Base-by-base conservation (phyloP, 2,888 invertebrate species). In the Coenonympha arcania region DNA sequence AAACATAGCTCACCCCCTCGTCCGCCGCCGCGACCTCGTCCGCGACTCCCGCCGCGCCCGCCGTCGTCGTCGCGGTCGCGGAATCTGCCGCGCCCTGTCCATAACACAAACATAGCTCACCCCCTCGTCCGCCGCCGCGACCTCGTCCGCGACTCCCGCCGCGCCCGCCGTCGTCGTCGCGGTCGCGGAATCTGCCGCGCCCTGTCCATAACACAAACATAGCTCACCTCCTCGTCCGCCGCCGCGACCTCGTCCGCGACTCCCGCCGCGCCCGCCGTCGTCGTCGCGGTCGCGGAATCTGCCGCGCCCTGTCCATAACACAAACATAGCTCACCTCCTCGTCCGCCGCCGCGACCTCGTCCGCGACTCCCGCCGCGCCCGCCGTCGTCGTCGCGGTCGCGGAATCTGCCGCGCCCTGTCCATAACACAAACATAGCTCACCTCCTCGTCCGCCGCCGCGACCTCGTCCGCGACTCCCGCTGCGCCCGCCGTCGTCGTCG, bases 261-360 rank as follows among this genome's bases (percentile, higher is more conserved):
- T 28, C 15, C 58, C 47, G 2, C 68, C 60, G 43, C 53, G 63
- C 20, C 65, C 56, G 1, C 68, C 66, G 3, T 68, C 59, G 2
- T 55, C 55, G 5, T 55, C 55, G 6, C 64, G 54, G 2, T 61
- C 62, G 1, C 57, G 52, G 26, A 61, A 51, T 26, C 55, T 15
- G 0, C 55, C 66, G 34, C 85, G 81, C 28, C 76, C 86, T 79
- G 58, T 0, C n/a, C n/a, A n/a, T n/a, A n/a, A n/a, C n/a, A n/a
- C n/a, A 8, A 26, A 26, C 6, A 28, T 4, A 3, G 11, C 31
- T 18, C 6, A 18, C 36, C 28, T 3, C 50, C 45, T 4, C 40
- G 31, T 8, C 36, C 49, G 11, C 45, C 34, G 1, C 26, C 43
- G 1, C 31, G 6, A 6, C 37, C 36, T 45, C 31, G 42, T 8